A percentile compares a stretch with the other conserved stretches of the same genome.
Conservation (phyloP, 1,140 invertebrate genomes). For the Platyura marginata region DNA sequence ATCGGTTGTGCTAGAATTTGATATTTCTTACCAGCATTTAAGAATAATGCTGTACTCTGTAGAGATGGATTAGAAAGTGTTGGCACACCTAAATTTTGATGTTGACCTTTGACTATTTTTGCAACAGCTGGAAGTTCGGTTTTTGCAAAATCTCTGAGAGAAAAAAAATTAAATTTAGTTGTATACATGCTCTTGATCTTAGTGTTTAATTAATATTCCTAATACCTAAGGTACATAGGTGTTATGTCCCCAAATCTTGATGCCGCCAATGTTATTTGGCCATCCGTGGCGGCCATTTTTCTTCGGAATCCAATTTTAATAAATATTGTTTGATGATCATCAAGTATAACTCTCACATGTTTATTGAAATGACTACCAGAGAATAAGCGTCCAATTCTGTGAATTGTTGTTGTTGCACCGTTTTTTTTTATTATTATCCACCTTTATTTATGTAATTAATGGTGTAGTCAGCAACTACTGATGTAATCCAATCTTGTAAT, state of each 20-base stretch:
- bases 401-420: too few relatives aligned
- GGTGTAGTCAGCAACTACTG: too few relatives aligned
- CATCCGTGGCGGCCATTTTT: conserved; percentile 64
- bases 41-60: conserved; percentile 64
- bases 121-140: conserved; percentile 64
- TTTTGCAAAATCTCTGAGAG: conserved; percentile 35
- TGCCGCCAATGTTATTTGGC: conserved; percentile 64
- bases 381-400: too few relatives aligned
- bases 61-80: conserved; percentile 64
- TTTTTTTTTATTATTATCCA: too few relatives aligned
- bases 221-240: conserved; percentile 19
- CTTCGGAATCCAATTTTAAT: conserved; percentile 15
- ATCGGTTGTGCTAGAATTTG: conserved; percentile 81
- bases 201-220: too few relatives aligned
- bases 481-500: too few relatives aligned
- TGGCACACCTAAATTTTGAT: conserved; percentile 70
- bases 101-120: conserved; percentile 83
- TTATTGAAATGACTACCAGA: too few relatives aligned
- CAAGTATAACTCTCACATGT: neutral
- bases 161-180: neutral
- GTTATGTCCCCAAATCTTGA: conserved; percentile 64
- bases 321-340: neutral
- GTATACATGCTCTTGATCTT: too few relatives aligned
- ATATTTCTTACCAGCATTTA: conserved; percentile 61
- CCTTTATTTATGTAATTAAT: too few relatives aligned